Base-by-base conservation (phyloP, 2,797 vertebrate species). In the Enteromius thamalakanensis region DNA sequence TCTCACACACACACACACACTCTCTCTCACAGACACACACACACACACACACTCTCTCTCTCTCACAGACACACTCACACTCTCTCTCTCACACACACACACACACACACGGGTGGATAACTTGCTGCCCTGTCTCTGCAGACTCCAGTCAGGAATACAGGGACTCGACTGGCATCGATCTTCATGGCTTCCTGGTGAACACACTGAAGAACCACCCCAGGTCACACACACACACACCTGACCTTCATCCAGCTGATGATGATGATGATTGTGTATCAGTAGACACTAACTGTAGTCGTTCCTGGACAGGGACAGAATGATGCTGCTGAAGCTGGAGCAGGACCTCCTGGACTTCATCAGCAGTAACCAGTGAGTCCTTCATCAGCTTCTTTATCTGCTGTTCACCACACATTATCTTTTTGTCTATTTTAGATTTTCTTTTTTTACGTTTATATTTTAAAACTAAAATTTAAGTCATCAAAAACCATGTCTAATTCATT, bases 121-220 rank as follows among this genome's bases (percentile, higher is more conserved):
- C 19, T 12, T 29, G 23, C 32, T 51, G 2, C 3, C 2, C 9
- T 3, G 15, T 32, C 34, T 76, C 1, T 81, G 87, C 93, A 99
- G 98, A 99, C 96, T 99, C 98, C 92, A 99, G 98, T 92, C 98
- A 99, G 92, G 98, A 99, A 92, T 99, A 99, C 91, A 99, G 97
- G 60, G 98, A 99, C 94, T 99, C 98, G 86, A 99, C 98, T 89
- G 98, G 98, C 89, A 99, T 99, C 88, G 98, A 99, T 93, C 96
- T 99, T 87, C 98, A 99, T 58, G 97, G 98, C 91, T 99, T 99
- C 95, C 95, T 99, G 94, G 97, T 99, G 92, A 99, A 98, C 95
- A 99, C 97, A 14, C 92, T 99, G 92, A 98, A 97, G 94, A 97
- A 98, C 92, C 99, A 98, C 94, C 98, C 97, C 94, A 98, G 98